A percentile compares a stretch with the other conserved stretches of the same genome.
Conservation (phyloP, 2,113 vertebrate genomes). For the Verasper variegatus region DNA sequence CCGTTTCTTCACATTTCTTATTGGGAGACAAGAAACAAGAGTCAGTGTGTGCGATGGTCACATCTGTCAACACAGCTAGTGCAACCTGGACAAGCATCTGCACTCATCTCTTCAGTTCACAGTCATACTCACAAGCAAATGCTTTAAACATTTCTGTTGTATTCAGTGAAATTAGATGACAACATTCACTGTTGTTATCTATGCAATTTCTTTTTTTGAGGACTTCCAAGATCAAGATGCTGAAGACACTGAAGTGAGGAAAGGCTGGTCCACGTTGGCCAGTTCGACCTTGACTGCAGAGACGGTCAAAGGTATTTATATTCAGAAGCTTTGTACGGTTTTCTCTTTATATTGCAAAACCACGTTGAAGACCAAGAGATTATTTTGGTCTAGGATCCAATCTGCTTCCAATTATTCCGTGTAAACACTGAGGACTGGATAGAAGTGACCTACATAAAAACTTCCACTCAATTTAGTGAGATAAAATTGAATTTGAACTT, state of each 20-base stretch:
- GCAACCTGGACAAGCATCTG: slow-evolving; percentile 66
- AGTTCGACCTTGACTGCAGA: slow-evolving; percentile 49
- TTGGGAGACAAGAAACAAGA: slow-evolving; percentile 72
- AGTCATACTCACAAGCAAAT: slow-evolving; percentile 1
- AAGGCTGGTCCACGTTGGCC: slow-evolving; percentile 65
- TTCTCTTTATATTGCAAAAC: background rate
- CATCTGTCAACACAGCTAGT: slow-evolving; percentile 24
- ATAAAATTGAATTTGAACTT: background rate
- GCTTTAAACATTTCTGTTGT: slow-evolving; percentile 3
- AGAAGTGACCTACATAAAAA: background rate
- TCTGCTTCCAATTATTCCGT: background rate
- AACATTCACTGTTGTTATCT: background rate
- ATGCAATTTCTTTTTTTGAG: slow-evolving; percentile 4
- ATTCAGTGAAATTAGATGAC: slow-evolving; percentile 5
- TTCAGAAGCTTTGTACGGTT: slow-evolving; percentile 35
- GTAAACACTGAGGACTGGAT: too few relatives aligned
- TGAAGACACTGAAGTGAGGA: slow-evolving; percentile 56
- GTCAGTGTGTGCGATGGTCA: slow-evolving; percentile 45
- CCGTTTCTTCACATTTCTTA: slow-evolving; percentile 99
- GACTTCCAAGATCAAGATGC: slow-evolving; percentile 7
- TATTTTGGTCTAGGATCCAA: background rate
- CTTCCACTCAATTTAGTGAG: background rate
- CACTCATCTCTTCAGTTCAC: slow-evolving; percentile 53
- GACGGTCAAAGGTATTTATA: slow-evolving; percentile 48
- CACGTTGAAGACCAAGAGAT: background rate